These are phyloP conservation scores for Drosophila limbata DNA, from an alignment of 2,888 invertebrate species.

Conservation along the genomic window DNA sequence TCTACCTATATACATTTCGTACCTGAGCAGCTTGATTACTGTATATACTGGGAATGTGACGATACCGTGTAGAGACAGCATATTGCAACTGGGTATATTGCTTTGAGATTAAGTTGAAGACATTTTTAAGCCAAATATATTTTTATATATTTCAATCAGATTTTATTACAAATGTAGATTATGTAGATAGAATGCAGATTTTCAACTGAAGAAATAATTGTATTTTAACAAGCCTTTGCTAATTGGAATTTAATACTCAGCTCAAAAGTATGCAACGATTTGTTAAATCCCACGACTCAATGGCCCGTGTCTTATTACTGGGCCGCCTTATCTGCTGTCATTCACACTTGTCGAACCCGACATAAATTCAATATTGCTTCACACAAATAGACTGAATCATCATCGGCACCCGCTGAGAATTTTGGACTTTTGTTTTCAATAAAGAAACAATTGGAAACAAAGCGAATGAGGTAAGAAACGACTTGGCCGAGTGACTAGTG, in stretches of 20 bases:
- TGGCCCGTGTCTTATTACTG: slow-evolving; percentile 9
- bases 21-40: slow-evolving; percentile 20
- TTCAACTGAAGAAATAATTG: background rate
- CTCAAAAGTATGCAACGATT: slow-evolving; percentile 44
- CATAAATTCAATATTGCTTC: slow-evolving; percentile 11
- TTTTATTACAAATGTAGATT: background rate
- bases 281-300: background rate
- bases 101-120: background rate
- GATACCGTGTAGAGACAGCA: background rate
- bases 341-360: slow-evolving; percentile 3
- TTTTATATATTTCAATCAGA: no score
- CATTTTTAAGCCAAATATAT: background rate
- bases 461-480: background rate
- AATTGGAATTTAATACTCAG: background rate
- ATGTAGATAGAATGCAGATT: no score
- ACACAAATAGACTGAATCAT: slow-evolving; percentile 21
- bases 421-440: background rate
- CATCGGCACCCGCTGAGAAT: background rate
- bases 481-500: background rate
- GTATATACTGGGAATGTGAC: background rate
- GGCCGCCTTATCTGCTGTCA: slow-evolving; percentile 12
- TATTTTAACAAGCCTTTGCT: background rate
- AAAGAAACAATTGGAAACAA: background rate
- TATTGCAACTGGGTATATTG: background rate
- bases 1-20: background rate